Base-by-base conservation (phyloP, 2,888 invertebrate genomes). In the Xestia sexstrigata region DNA sequence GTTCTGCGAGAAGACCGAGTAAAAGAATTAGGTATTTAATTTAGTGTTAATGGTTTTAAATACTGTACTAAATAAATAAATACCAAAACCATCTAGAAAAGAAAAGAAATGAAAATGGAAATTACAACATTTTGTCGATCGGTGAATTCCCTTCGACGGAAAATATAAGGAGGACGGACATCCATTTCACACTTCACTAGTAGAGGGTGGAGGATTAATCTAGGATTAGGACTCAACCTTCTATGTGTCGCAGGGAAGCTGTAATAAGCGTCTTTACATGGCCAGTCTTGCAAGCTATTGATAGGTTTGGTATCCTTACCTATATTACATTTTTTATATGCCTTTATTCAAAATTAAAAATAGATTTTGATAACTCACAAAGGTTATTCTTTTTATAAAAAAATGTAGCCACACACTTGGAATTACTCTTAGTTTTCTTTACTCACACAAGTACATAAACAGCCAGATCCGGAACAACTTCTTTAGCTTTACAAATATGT, bases 161-260 rank as follows among this genome's bases (percentile, higher is more conserved):
- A 58, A 49, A 23, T 65, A 55, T 30, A 26, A 65, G 17, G 13
- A 13, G 65, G 20, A 23, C 49, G 35, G 15, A 47, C 26, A 5
- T 52, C 42, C 15, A 82, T 82, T 82, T 84, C 81, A 74, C 85
- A 81, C 81, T 74, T 66, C 82, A 84, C 60, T 47, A 35, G 74
- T 15, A 42, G 39, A 55, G 15, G 15, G n/a, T 23, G 9, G 65
- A 26, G 82, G 74, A 84, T 84, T 84, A 81, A 81, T 84, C 58
- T 66, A 66, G 42, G 47, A 76, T 78, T 70, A 66, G 30, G 65
- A 58, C 20, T 55, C 42, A 26, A 52, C 79, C 30, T 58, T 20
- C 42, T 20, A 6, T 49, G 70, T 79, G 13, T 49, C 35, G 63
- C 23, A 49, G 35, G n/a, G 35, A 49, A 58, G 63, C 83, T n/a